Evolutionary conservation across 2,888 invertebrate genomes (phyloP).

Genomic region (Spialia ferax): DNA sequence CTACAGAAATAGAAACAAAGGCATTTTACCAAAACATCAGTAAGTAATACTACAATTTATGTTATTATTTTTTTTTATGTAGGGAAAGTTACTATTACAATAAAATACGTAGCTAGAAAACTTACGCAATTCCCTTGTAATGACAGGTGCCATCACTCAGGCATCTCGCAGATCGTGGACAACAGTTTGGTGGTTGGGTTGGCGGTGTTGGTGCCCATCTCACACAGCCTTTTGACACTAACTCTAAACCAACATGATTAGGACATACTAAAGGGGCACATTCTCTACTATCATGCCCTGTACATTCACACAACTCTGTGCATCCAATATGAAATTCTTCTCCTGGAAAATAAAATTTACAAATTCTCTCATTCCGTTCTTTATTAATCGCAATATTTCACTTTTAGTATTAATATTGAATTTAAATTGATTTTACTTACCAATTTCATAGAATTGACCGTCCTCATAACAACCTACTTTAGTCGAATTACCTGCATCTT

Average conservation of each 20-base stretch:
- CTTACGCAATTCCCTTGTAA: constrained; percentile 88
- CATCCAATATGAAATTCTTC: constrained; percentile 95
- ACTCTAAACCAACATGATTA: constrained; percentile 94
- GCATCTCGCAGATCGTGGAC: constrained; percentile 92
- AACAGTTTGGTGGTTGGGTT: constrained; percentile 92
- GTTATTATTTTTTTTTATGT: too few relatives aligned
- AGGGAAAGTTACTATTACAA: constrained; percentile 39
- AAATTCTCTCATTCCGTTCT: neutral
- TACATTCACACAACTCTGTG: constrained; percentile 92
- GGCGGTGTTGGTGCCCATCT: constrained; percentile 95
- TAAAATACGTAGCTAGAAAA: constrained; percentile 42
- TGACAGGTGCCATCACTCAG: constrained; percentile 94
- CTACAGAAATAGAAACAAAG: constrained; percentile 52
- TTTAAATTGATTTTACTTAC: constrained; percentile 55
- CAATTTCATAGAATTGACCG: constrained; percentile 71
- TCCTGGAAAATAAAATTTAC: constrained; percentile 65
- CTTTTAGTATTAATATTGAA: neutral
- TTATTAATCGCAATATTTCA: neutral
- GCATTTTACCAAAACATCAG: too few relatives aligned
- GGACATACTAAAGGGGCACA: constrained; percentile 94
- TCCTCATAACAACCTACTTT: constrained; percentile 72
- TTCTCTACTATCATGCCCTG: constrained; percentile 87
- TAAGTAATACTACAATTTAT: too few relatives aligned
- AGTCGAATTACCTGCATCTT: constrained; percentile 53
- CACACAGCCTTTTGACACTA: constrained; percentile 93